These are phyloP conservation scores for Bimastos eiseni DNA, from an alignment of 2,888 invertebrate species.

Conservation along the genomic window DNA sequence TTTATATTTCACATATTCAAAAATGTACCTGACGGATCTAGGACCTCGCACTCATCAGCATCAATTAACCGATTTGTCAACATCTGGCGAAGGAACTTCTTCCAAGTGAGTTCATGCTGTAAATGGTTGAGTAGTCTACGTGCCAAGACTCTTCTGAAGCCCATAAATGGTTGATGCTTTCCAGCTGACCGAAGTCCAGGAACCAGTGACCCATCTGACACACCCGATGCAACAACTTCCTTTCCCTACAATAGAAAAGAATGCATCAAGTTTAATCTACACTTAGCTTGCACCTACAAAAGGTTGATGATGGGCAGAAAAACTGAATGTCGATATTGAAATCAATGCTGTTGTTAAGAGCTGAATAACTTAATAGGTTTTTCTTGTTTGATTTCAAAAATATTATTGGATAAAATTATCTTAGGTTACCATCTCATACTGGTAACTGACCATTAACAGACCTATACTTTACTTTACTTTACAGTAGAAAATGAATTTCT, in stretches of 20 bases:
- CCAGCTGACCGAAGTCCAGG: neutral
- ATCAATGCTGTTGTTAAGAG: too few relatives aligned
- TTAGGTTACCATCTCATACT: too few relatives aligned
- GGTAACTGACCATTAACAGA: too few relatives aligned
- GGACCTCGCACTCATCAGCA: neutral
- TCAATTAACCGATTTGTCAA: neutral
- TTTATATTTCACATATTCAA: neutral
- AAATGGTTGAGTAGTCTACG: conserved; percentile 5
- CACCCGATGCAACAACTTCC: neutral
- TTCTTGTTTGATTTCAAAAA: too few relatives aligned
- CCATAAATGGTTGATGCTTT: neutral
- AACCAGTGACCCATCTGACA: neutral
- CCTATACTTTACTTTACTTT: neutral
- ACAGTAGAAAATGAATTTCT: neutral
- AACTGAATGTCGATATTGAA: too few relatives aligned
- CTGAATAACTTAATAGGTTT: too few relatives aligned
- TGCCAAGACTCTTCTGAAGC: neutral
- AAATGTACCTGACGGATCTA: neutral
- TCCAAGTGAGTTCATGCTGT: conserved; percentile 13
- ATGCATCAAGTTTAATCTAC: neutral
- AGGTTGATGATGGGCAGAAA: too few relatives aligned
- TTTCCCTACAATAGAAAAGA: neutral
- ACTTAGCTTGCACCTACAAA: neutral
- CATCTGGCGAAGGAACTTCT: neutral
- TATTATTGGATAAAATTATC: too few relatives aligned